phyloP scores from a whole-genome alignment of 1,140 invertebrate genomes.

The Ceratitis capitata region DNA sequence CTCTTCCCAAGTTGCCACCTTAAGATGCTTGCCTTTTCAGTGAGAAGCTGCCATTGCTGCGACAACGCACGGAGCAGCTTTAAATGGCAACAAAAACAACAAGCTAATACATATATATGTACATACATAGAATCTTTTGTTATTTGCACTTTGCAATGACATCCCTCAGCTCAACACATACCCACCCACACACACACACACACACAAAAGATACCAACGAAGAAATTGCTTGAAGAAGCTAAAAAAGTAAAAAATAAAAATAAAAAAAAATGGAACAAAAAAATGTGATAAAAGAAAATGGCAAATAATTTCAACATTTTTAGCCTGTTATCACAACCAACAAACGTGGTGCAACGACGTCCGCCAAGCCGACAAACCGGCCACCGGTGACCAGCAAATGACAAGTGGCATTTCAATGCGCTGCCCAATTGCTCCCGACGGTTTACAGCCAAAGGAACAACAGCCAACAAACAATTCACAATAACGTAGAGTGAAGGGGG shows the following conservation, averaged over 20 bases:
- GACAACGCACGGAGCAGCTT: not conserved
- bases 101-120: no score
- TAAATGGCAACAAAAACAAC: not conserved
- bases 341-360: not conserved
- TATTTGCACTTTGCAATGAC: constrained; percentile 8
- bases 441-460: not conserved
- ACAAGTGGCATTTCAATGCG: not conserved
- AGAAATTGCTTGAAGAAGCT: not conserved
- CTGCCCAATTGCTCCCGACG: not conserved
- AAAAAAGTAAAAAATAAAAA: not conserved
- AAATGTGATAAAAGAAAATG: not conserved
- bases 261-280: not conserved
- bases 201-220: constrained; percentile 10
- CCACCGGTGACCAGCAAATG: not conserved
- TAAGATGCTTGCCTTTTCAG: not conserved
- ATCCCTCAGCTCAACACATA: no score
- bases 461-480: not conserved
- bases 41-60: not conserved
- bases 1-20: not conserved
- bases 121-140: not conserved
- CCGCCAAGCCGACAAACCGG: not conserved
- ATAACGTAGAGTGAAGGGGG: not conserved
- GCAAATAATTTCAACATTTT: not conserved
- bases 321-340: constrained; percentile 10
- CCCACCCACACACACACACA: no score